phyloP scores from a whole-genome alignment of 2,888 invertebrate species.

The Crioceris asparagi region DNA sequence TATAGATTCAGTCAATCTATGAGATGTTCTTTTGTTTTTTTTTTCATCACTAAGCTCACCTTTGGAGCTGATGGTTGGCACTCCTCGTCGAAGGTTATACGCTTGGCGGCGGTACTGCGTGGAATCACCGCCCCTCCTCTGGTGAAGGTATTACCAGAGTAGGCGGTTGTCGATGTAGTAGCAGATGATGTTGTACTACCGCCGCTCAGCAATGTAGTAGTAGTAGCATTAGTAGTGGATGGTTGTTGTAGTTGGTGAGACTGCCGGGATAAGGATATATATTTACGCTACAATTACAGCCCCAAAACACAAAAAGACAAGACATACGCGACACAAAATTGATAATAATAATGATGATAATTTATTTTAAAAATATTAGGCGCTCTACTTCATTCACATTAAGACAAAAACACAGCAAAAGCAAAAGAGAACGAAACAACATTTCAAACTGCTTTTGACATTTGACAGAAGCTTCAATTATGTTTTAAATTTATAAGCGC shows the following conservation, averaged over 20 bases:
- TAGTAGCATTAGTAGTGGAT: no score
- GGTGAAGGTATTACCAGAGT: no score
- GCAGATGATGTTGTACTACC: no score
- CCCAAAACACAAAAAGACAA: conserved; percentile 11
- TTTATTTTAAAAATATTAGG: not conserved
- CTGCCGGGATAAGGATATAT: conserved; percentile 38
- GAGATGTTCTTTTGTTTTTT: no score
- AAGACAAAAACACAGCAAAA: not conserved
- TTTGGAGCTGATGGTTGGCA: not conserved
- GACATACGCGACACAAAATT: conserved; percentile 1
- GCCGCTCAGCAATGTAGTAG: no score
- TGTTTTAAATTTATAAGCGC: no score
- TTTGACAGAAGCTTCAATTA: no score
- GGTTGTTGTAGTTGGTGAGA: conserved; percentile 25
- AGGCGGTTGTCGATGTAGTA: no score
- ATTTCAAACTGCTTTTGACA: no score
- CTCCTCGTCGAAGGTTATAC: conserved; percentile 39
- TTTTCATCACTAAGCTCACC: conserved; percentile 1
- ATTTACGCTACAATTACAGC: conserved; percentile 31
- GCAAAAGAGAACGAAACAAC: no score
- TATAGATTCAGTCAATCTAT: no score
- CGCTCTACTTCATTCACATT: not conserved
- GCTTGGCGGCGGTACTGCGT: conserved; percentile 40
- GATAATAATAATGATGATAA: conserved; percentile 2
- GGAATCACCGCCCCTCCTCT: no score